Evolutionary conservation across 2,888 invertebrate genomes (phyloP).

Genomic region (Drosophila tripunctata): DNA sequence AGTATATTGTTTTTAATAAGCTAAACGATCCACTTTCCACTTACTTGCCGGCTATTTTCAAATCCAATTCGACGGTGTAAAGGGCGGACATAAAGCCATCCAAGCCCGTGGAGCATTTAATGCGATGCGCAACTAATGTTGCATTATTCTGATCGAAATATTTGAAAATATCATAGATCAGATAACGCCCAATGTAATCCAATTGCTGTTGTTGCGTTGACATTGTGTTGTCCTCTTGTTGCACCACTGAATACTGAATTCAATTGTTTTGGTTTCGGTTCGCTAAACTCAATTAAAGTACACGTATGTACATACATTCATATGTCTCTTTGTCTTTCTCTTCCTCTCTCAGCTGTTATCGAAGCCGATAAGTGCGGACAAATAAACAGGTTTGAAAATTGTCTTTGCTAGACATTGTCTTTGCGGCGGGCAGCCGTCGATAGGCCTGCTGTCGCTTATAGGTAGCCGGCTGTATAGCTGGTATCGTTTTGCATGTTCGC

Average conservation of each 20-base stretch:
- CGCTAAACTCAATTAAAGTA: conserved; percentile 22
- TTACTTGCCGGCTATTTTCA: conserved; percentile 56
- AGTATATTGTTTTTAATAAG: no score
- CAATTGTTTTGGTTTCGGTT: conserved; percentile 19
- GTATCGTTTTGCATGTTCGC: no score
- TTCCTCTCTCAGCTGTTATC: conserved; percentile 8
- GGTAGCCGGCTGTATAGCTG: no score
- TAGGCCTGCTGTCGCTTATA: no score
- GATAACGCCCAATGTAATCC: conserved; percentile 69
- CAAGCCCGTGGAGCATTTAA: conserved; percentile 73
- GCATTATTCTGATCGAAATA: conserved; percentile 66
- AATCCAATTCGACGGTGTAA: conserved; percentile 68
- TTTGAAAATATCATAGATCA: conserved; percentile 73
- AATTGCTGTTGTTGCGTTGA: conserved; percentile 56
- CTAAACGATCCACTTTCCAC: no score
- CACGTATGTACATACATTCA: no score
- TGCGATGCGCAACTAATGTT: conserved; percentile 51
- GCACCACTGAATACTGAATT: neutral
- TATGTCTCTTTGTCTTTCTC: no score
- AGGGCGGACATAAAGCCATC: conserved; percentile 83
- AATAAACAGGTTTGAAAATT: neutral
- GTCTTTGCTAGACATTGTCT: neutral
- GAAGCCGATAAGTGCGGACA: neutral
- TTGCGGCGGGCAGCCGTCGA: no score
- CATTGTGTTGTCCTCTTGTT: conserved; percentile 18